These are phyloP conservation scores for Drosophila triauraria DNA, from an alignment of 1,140 invertebrate genomes.

Conservation along the genomic window DNA sequence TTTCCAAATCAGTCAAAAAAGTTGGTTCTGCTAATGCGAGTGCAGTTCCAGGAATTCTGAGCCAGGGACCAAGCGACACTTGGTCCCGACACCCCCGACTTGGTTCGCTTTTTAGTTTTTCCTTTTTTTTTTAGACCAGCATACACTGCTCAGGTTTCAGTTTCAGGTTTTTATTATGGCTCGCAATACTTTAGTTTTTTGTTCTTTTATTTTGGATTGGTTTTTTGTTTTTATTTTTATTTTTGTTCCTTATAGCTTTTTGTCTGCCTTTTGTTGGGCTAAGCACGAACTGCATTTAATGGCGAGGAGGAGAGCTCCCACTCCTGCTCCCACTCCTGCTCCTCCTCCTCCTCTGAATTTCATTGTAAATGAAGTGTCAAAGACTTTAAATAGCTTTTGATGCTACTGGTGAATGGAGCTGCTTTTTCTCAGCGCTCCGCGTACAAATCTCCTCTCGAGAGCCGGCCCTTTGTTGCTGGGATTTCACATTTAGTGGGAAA, in stretches of 20 bases:
- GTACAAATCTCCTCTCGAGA: slow-evolving; percentile 21
- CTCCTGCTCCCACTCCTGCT: neutral
- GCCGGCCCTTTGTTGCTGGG: slow-evolving; percentile 44
- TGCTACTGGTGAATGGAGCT: slow-evolving; percentile 79
- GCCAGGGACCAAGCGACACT: slow-evolving; percentile 64
- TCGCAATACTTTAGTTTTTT: slow-evolving; percentile 58
- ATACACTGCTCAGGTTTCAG: slow-evolving; percentile 78
- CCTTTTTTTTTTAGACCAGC: slow-evolving; percentile 50
- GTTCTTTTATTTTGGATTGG: slow-evolving; percentile 24
- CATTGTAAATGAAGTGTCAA: slow-evolving; percentile 84
- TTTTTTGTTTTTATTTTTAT: slow-evolving; percentile 33
- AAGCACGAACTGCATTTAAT: slow-evolving; percentile 71
- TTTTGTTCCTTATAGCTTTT: slow-evolving; percentile 56
- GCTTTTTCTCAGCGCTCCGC: slow-evolving; percentile 60
- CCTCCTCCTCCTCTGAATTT: slow-evolving; percentile 62
- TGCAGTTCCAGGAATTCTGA: slow-evolving; percentile 67
- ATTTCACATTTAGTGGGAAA: slow-evolving; percentile 51
- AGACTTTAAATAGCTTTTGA: slow-evolving; percentile 83
- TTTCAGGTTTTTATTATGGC: slow-evolving; percentile 69
- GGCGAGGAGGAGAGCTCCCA: slow-evolving; percentile 8
- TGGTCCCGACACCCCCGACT: slow-evolving; percentile 55
- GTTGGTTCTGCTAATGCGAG: slow-evolving; percentile 47
- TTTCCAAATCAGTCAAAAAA: slow-evolving; percentile 71
- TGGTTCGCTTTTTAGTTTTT: slow-evolving; percentile 38
- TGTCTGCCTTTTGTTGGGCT: slow-evolving; percentile 71